A percentile compares a stretch with the other conserved stretches of the same genome.
phyloP scores from a whole-genome alignment of 1,140 invertebrate species.

The Sesamia nonagrioides region DNA sequence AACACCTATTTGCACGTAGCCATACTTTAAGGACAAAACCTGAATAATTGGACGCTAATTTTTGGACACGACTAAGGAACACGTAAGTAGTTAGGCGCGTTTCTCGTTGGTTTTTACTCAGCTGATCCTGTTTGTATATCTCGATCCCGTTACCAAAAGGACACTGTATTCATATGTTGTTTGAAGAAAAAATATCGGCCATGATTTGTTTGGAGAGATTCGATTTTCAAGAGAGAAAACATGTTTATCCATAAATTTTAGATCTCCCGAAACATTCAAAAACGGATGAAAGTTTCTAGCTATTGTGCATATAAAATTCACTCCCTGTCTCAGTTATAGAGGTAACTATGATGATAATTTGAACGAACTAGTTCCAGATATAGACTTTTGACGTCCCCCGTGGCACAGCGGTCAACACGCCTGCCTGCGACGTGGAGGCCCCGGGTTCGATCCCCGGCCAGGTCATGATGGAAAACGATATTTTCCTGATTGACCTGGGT shows the following conservation, averaged over 20 bases:
- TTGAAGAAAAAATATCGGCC: not conserved
- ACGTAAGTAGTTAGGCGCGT: constrained; percentile 7
- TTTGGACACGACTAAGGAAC: constrained; percentile 13
- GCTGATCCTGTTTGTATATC: constrained; percentile 20
- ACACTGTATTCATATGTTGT: not conserved
- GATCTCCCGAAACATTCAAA: too few species aligned
- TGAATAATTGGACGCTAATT: constrained; percentile 39
- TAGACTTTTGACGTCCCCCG: too few species aligned
- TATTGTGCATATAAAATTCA: too few species aligned
- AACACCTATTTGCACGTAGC: constrained; percentile 1
- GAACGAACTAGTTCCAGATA: too few species aligned
- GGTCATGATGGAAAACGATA: too few species aligned
- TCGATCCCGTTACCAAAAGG: not conserved
- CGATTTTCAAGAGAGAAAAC: not conserved
- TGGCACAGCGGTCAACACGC: too few species aligned
- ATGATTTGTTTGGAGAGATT: not conserved
- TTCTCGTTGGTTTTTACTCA: constrained; percentile 1
- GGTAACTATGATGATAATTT: too few species aligned
- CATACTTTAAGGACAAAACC: constrained; percentile 28
- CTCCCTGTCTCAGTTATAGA: too few species aligned
- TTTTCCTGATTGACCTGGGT: too few species aligned
- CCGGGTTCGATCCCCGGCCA: too few species aligned
- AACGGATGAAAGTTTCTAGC: too few species aligned
- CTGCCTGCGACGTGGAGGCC: too few species aligned
- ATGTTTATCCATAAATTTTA: not conserved